A percentile compares a stretch with the other conserved stretches of the same genome.
Conservation (phyloP, 2,113 vertebrate genomes). For the Ailuropoda melanoleuca region DNA sequence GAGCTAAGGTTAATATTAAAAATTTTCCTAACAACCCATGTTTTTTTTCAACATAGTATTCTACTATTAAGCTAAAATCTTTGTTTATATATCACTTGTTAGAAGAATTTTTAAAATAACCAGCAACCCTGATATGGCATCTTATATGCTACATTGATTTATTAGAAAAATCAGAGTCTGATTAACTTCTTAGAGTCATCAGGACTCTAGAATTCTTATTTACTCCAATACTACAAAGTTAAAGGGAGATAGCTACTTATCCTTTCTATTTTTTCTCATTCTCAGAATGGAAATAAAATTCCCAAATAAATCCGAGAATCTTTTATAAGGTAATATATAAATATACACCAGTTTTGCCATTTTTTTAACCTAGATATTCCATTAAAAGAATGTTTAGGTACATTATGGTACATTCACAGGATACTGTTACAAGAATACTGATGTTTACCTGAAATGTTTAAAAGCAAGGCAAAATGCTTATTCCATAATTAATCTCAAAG, state of each 20-base stretch:
- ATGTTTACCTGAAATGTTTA: slow-evolving; percentile 27
- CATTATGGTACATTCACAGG: background rate
- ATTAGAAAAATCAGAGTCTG: slow-evolving; percentile 4
- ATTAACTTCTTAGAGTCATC: slow-evolving; percentile 21
- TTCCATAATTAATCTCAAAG: slow-evolving; percentile 18
- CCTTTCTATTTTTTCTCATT: slow-evolving; percentile 19
- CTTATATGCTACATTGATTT: background rate
- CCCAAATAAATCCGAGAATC: background rate
- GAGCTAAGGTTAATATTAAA: slow-evolving; percentile 39
- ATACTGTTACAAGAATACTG: slow-evolving; percentile 12
- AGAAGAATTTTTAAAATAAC: slow-evolving; percentile 34
- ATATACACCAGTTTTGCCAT: slow-evolving; percentile 24
- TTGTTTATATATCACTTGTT: slow-evolving; percentile 11
- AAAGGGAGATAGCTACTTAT: background rate
- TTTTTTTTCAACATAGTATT: background rate
- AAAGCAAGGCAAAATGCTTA: slow-evolving; percentile 31
- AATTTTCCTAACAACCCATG: background rate
- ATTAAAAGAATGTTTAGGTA: slow-evolving; percentile 1
- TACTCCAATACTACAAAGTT: background rate
- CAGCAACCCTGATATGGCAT: background rate
- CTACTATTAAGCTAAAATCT: background rate
- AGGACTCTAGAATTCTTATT: slow-evolving; percentile 30
- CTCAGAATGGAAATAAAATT: slow-evolving; percentile 44
- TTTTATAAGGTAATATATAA: slow-evolving; percentile 43
- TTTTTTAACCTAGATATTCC: slow-evolving; percentile 13